Evolutionary conservation across 2,797 vertebrate species (phyloP), one percentile per base, ranked within the genome.

Genomic region (Notoglanidium macrostoma): DNA sequence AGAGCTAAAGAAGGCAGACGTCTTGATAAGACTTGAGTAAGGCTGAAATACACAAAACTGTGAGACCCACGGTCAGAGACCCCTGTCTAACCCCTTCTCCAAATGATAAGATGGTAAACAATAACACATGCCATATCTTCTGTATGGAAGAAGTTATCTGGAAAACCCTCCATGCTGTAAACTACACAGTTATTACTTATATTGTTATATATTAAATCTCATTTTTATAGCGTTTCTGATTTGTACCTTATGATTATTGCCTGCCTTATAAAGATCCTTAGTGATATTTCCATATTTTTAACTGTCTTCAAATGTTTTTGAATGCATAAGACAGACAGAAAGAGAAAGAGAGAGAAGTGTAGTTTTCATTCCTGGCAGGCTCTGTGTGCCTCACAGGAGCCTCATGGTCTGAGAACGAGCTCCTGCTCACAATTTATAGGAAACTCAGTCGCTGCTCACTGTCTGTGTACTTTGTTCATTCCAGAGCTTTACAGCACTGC

Each of bases 401-500:
- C 90, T 91, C 74, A 76, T 83, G 86, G 90, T 90, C 90, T 89
- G 90, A 89, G 88, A 67, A 91, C 90, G 77, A 86, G 88, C 90
- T 88, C 87, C 87, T 86, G 79, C 86, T 91, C 81, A 91, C 86
- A 91, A 90, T 92, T 93, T 91, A 92, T 91, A 89, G 91, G 90
- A 92, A 93, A 91, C 91, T 91, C 90, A 91, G 88, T 89, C 51
- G 85, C 88, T 90, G 88, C 87, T 86, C 87, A 86, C 83, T 89
- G 90, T 91, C 89, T 93, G 92, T 92, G 90, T 92, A 92, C 87
- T 91, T 88, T 90, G 86, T 87, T 89, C 90, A 89, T 91, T 91
- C 92, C 89, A 90, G 81, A 87, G 89, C 90, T 91, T 89, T 90
- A 88, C 90, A 86, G 89, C 85, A 88, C 92, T 90, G 89, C 91